Conservation (phyloP, 1,140 invertebrate species). For the Atta texana region DNA sequence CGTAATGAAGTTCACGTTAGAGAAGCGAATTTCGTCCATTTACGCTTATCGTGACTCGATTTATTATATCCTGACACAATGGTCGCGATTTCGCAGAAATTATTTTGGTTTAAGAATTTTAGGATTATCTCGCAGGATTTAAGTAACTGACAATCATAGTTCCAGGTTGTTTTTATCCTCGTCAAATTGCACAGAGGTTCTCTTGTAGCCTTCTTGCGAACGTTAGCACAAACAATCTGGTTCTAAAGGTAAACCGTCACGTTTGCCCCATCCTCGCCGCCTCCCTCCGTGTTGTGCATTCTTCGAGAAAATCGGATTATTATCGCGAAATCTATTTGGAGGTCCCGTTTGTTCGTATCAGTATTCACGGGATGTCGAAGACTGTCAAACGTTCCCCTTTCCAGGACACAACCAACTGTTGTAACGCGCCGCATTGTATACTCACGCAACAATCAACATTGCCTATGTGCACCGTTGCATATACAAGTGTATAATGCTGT, state of each 20-base stretch:
- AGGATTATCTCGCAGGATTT: neutral
- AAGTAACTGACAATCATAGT: neutral
- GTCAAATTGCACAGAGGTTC: neutral
- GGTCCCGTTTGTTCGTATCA: constrained; percentile 63
- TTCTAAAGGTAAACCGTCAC: constrained; percentile 31
- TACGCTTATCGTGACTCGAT: constrained; percentile 51
- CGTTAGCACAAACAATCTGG: constrained; percentile 33
- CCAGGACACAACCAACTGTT: constrained; percentile 68
- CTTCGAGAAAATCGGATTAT: constrained; percentile 71
- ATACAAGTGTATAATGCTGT: constrained; percentile 76
- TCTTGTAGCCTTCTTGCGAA: neutral
- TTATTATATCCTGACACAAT: constrained; percentile 33
- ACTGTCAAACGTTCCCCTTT: constrained; percentile 68
- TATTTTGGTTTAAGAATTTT: neutral
- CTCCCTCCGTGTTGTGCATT: constrained; percentile 8
- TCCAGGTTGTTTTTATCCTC: neutral
- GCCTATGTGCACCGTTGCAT: constrained; percentile 75
- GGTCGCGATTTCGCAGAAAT: constrained; percentile 7
- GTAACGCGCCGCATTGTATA: constrained; percentile 78
- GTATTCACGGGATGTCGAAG: constrained; percentile 72
- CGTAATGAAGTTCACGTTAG: constrained; percentile 56
- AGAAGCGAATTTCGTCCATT: constrained; percentile 51
- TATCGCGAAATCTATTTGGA: constrained; percentile 70
- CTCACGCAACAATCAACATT: constrained; percentile 81
- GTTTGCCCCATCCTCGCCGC: neutral